Base-by-base conservation (phyloP, 2,888 invertebrate genomes). In the Boloria selene region DNA sequence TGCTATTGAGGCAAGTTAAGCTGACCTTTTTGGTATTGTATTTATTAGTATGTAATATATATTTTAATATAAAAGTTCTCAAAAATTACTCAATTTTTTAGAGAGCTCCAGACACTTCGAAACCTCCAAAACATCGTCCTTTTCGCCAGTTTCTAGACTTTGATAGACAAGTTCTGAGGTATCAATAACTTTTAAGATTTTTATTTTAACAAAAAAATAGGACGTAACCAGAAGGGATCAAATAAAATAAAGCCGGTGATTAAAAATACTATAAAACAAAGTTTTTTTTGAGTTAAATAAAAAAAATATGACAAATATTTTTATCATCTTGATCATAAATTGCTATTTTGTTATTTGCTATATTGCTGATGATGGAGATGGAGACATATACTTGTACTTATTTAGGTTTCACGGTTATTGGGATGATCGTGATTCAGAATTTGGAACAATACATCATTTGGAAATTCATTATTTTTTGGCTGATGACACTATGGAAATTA, bases 401-500 rank as follows among this genome's bases (percentile, higher is more conserved):
- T 38, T 59, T 52, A 94, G 96, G 74, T 98, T 98, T 84, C 94
- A 94, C 77, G 98, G 96, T 16, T 97, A 96, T 80, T 98, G 98
- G 98, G 97, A 98, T 79, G 98, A 98, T 80, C 94, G 95, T 1
- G 93, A 94, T 13, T 94, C 94, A 0, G 94, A 95, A 79, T 95
- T 95, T 78, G 98, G 98, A 0, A 94, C 95, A 65, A 85, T 97
- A 26, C 96, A 97, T 72, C 92, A 95, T 74, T 86, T 98, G 67
- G 95, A 97, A 78, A 90, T 98, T 14, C 95, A 96, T 78, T 98
- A 96, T 80, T 98, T 96, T 86, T 90, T 98, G 55, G 95, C 96
- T 0, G 98, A 98, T 78, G 97, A 97, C 76, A 97, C 97, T 0
- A 95, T 98, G 13, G 97, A 98, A 83, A 95, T 98, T 6, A 95